phyloP scores from a whole-genome alignment of 2,888 invertebrate genomes.

The Serripes groenlandicus region DNA sequence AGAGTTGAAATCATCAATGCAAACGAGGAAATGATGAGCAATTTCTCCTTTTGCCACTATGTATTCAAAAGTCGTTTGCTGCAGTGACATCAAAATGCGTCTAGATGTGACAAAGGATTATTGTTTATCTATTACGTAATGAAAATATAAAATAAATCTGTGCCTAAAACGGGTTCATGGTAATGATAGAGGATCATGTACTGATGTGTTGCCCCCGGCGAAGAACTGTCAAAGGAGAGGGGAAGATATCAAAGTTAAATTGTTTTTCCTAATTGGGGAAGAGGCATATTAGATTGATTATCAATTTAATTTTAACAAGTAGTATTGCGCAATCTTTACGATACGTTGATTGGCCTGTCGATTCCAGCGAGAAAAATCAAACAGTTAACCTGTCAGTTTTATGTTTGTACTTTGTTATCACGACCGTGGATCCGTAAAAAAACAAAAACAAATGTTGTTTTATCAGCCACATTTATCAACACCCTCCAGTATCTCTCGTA shows the following conservation, averaged over 20 bases:
- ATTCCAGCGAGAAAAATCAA: constrained; percentile 4
- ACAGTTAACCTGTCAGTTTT: constrained; percentile 8
- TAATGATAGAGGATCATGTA: too few species aligned
- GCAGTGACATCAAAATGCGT: too few species aligned
- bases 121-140: too few species aligned
- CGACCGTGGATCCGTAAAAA: too few species aligned
- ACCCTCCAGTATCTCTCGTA: too few species aligned
- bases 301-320: constrained; percentile 5
- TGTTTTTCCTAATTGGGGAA: constrained; percentile 21
- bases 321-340: constrained; percentile 11
- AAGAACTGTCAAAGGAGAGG: background rate
- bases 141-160: too few species aligned
- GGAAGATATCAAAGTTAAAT: constrained; percentile 1
- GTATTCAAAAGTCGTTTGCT: background rate
- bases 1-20: background rate
- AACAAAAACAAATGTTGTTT: too few species aligned
- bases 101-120: too few species aligned
- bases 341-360: constrained; percentile 1
- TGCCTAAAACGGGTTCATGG: too few species aligned
- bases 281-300: constrained; percentile 9
- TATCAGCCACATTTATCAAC: too few species aligned
- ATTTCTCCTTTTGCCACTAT: background rate
- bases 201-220: background rate
- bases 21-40: background rate
- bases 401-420: too few species aligned